phyloP scores from a whole-genome alignment of 1,140 invertebrate genomes.

The Drosophila arawakana region DNA sequence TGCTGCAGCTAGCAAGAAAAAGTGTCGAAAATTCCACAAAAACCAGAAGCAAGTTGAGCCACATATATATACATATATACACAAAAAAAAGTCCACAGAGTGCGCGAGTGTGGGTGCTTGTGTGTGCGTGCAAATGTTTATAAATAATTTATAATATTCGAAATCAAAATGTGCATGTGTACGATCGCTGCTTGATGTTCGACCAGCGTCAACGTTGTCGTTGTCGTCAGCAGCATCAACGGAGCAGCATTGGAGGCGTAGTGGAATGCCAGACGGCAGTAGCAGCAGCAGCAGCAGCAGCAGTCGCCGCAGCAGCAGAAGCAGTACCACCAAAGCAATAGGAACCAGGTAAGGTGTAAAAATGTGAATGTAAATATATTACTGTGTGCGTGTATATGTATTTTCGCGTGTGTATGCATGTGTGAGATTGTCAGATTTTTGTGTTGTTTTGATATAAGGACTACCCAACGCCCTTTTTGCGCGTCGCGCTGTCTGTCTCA shows the following conservation, averaged over 20 bases:
- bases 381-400: not conserved
- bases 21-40: slow-evolving; percentile 75
- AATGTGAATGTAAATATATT: slow-evolving; percentile 16
- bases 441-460: slow-evolving; percentile 46
- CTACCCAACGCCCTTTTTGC: slow-evolving; percentile 75
- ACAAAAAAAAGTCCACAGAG: slow-evolving; percentile 21
- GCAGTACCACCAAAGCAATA: slow-evolving; percentile 41
- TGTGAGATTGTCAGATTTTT: slow-evolving; percentile 12
- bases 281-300: slow-evolving; percentile 46
- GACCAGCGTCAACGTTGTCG: slow-evolving; percentile 40
- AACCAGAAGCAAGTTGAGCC: slow-evolving; percentile 69
- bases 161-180: slow-evolving; percentile 74
- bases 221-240: slow-evolving; percentile 47
- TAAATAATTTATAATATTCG: slow-evolving; percentile 65
- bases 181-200: slow-evolving; percentile 55
- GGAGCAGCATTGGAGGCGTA: slow-evolving; percentile 53
- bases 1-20: slow-evolving; percentile 31
- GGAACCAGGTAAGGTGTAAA: slow-evolving; percentile 60
- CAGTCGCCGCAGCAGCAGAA: slow-evolving; percentile 40
- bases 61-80: slow-evolving; percentile 12
- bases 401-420: not conserved
- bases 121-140: slow-evolving; percentile 66
- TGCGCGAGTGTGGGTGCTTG: slow-evolving; percentile 29
- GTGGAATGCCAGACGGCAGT: slow-evolving; percentile 60
- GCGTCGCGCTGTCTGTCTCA: slow-evolving; percentile 74